Conservation (phyloP, 2,888 invertebrate genomes). For the Sclerodermus sp. region DNA sequence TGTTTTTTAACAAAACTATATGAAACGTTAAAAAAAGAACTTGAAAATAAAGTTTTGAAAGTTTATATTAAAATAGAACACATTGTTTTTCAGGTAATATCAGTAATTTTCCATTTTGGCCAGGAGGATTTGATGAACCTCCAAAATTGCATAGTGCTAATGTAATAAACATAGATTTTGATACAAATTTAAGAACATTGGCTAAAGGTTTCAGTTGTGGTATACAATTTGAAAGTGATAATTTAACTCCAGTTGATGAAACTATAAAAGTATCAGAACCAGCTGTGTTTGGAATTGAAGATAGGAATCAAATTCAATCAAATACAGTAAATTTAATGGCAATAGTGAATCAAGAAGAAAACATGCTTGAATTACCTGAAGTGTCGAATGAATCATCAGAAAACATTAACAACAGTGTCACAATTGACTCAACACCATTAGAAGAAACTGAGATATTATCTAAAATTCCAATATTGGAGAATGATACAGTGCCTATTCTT, state of each 20-base stretch:
- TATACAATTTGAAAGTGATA: constrained; percentile 46
- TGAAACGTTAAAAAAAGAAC: not conserved
- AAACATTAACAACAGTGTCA: constrained; percentile 9
- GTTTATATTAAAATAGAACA: not conserved
- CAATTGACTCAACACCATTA: constrained; percentile 31
- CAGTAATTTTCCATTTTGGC: constrained; percentile 84
- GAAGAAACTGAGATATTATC: constrained; percentile 13
- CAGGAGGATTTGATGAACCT: constrained; percentile 73
- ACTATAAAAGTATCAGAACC: not conserved
- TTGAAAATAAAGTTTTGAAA: constrained; percentile 1
- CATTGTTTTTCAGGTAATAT: too few species aligned
- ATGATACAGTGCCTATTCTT: constrained; percentile 60
- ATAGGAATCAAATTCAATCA: constrained; percentile 40
- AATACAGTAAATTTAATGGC: constrained; percentile 63
- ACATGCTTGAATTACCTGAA: constrained; percentile 60
- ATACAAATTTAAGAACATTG: constrained; percentile 44
- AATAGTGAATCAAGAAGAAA: constrained; percentile 65
- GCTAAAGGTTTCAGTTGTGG: constrained; percentile 47
- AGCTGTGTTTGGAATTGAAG: not conserved
- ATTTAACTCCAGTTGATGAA: constrained; percentile 39
- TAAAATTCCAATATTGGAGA: constrained; percentile 27
- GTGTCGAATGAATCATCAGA: constrained; percentile 8
- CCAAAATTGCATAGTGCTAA: constrained; percentile 51
- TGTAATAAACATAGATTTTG: constrained; percentile 44
- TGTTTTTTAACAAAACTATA: not conserved